Base-by-base conservation (phyloP, 2,888 invertebrate species). In the Formica aserva region DNA sequence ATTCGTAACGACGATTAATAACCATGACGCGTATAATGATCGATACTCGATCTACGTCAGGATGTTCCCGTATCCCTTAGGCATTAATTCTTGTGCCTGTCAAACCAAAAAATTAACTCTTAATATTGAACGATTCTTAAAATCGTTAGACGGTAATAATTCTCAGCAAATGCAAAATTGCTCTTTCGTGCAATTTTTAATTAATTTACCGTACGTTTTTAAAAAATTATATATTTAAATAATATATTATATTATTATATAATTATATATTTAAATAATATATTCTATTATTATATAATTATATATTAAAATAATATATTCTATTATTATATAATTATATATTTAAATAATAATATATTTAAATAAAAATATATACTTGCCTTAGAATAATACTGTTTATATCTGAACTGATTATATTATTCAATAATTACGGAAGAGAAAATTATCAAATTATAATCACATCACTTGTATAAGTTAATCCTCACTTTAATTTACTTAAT, bases 1-100 rank as follows among this genome's bases (percentile, higher is more conserved):
- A 85, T 87, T 82, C 86, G 88, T 89, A 91, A 80, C 80, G 74
- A 80, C 78, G 87, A 91, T 91, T 91, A 87, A 90, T 87, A 85
- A 89, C 83, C 82, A 71, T 82, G 77, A 77, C 87, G 78, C 88
- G 78, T 80, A 69, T 89, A 88, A 91, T 83, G 91, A 89, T 84
- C 86, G 60, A 86, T 85, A 76, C 86, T 87, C 75, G 86, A 91
- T 91, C 88, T 87, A 84, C 82, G 89, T 89, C 88, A 80, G 60
- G 60, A 72, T 45, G 74, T 77, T 77, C 38, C n/a, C 29, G 48
- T 41, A 45, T 32, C 57, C 60, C 78, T 45, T 5, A 18, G 78
- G 74, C 74, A 80, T 80, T 72, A 74, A 80, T 80, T 71, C 78
- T 60, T 62, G 35, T 60, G 60, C 74, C 74, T 72, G 78, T 80